A percentile compares a stretch with the other conserved stretches of the same genome.
Conservation (phyloP, 2,888 invertebrate species). For the Epinotia bilunana region DNA sequence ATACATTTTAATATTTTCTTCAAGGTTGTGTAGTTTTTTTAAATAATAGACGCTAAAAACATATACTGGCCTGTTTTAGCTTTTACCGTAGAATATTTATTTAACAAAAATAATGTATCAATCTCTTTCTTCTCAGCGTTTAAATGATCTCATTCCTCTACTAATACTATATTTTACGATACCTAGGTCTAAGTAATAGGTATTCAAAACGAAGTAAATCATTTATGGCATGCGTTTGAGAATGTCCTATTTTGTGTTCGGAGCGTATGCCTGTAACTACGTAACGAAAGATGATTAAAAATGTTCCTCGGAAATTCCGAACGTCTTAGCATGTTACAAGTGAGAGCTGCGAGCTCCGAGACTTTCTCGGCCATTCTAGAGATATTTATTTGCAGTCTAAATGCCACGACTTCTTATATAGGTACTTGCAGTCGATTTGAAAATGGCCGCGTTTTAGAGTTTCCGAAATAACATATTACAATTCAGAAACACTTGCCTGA, state of each 20-base stretch:
- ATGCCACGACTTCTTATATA: too few species aligned
- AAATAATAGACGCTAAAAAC: neutral
- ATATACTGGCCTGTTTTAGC: too few species aligned
- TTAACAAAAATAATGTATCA: neutral
- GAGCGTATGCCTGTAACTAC: neutral
- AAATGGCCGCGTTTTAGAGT: too few species aligned
- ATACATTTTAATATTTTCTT: neutral
- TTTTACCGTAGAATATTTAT: neutral
- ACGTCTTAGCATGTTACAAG: too few species aligned
- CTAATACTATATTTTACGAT: conserved; percentile 8
- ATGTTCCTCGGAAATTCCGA: neutral
- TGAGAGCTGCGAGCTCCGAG: too few species aligned
- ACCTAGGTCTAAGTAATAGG: too few species aligned
- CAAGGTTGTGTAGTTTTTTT: neutral
- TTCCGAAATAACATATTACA: too few species aligned
- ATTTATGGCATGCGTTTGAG: neutral
- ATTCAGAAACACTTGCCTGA: too few species aligned
- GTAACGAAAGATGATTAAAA: neutral
- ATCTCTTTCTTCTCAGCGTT: neutral
- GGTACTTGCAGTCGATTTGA: too few species aligned
- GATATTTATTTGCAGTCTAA: too few species aligned
- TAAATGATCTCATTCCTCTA: conserved; percentile 16
- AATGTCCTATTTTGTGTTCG: neutral
- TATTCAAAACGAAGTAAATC: neutral
- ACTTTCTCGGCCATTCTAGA: too few species aligned